phyloP scores from a whole-genome alignment of 2,888 invertebrate genomes.

The Eristalis arbustorum region DNA sequence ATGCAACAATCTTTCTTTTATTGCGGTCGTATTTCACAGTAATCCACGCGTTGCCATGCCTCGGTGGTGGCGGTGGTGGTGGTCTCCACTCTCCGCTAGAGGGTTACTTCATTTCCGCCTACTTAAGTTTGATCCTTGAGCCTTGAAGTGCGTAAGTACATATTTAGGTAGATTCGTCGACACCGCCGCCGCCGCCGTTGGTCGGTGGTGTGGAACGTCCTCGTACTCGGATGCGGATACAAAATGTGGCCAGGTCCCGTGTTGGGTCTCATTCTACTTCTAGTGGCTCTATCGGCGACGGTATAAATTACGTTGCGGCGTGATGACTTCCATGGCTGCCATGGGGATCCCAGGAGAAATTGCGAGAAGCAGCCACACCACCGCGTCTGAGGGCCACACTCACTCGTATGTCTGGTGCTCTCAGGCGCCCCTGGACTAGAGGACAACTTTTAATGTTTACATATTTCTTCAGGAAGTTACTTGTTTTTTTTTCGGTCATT shows the following conservation, averaged over 20 bases:
- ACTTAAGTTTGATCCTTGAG: slow-evolving; percentile 69
- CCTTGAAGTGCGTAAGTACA: slow-evolving; percentile 59
- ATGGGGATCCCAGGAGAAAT: slow-evolving; percentile 34
- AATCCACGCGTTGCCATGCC: slow-evolving; percentile 59
- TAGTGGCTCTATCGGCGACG: slow-evolving; percentile 46
- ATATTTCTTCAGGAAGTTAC: slow-evolving; percentile 39
- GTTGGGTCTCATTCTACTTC: slow-evolving; percentile 11
- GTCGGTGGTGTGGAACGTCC: background rate
- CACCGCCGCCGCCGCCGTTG: background rate
- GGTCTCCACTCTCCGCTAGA: slow-evolving; percentile 18
- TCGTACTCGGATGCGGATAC: background rate
- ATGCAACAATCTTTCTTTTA: slow-evolving; percentile 62
- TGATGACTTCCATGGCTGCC: slow-evolving; percentile 54
- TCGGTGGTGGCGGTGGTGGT: too few relatives aligned
- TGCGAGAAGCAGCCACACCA: slow-evolving; percentile 16
- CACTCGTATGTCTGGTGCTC: background rate
- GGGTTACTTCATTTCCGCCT: slow-evolving; percentile 67
- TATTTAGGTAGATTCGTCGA: slow-evolving; percentile 52
- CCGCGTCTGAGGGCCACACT: background rate
- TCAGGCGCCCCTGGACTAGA: slow-evolving; percentile 3
- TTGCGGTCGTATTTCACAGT: slow-evolving; percentile 69
- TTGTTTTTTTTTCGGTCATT: slow-evolving; percentile 34
- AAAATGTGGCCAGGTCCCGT: background rate
- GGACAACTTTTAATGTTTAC: slow-evolving; percentile 39
- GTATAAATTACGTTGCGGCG: slow-evolving; percentile 59